Evolutionary conservation across 2,888 invertebrate genomes (phyloP), one percentile per base, ranked within the genome.

Genomic region (Philonicus albiceps): DNA sequence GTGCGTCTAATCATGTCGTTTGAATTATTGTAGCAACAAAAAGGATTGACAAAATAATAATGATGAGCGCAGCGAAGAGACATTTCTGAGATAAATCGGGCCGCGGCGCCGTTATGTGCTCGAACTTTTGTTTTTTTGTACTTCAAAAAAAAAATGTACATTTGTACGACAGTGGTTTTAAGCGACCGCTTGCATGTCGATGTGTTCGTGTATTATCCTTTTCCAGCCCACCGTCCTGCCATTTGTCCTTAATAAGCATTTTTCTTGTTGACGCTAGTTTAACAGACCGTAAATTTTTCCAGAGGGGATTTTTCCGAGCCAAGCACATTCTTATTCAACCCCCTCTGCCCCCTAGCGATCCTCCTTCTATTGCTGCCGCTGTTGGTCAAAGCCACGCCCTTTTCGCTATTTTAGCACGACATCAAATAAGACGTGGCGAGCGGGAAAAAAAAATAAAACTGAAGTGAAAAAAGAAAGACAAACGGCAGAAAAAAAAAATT

Each of bases 301-400:
- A 89, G 89, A 87, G 87, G 87, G 87, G 85, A 85, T 87, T 78
- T 83, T 40, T 74, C 43, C 49, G 43, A 49, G 43, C 19, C 72
- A 27, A 72, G 72, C 73, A 22, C n/a, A 19, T 30, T 85, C 27
- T 34, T 74, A 31, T 85, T 49, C 74, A 30, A 11, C 74, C 73
- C 85, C 74, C 49, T 0, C 1, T 2, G 2, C 13, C 40, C 40
- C 40, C 0, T 74, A 31, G 31, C 30, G 43, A 2, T 75, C 11
- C 34, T 7, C 27, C 64, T 19, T 22, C 30, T 75, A 49, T 19
- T 64, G 64, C 64, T 27, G 64, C 7, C 16, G 49, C 8, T 43
- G 74, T 13, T 34, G 74, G 78, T 78, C 78, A 78, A 91, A 91
- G 91, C 91, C 91, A 91, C 91, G 91, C 91, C 91, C 91, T 90